Evolutionary conservation across 2,797 vertebrate species (phyloP).

Genomic region (Lindbergichthys nudifrons): DNA sequence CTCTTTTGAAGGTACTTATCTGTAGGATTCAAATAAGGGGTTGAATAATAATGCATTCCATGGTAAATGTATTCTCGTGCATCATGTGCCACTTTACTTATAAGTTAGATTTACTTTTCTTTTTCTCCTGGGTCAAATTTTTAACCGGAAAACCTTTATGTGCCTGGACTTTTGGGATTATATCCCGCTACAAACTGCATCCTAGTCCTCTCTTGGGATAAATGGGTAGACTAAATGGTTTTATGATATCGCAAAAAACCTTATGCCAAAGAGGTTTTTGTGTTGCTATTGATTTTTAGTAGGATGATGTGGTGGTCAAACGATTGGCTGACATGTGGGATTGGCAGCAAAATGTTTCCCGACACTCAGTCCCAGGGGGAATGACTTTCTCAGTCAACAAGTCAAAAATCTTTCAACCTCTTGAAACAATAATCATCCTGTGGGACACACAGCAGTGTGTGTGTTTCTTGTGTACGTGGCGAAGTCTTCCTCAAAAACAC

Average conservation of each 20-base stretch:
- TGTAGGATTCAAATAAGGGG: constrained; percentile 43
- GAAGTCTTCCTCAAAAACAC: constrained; percentile 30
- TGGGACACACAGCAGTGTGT: constrained; percentile 41
- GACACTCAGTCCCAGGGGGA: constrained; percentile 40
- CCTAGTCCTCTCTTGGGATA: constrained; percentile 13
- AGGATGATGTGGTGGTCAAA: constrained; percentile 50
- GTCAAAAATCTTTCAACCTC: constrained; percentile 51
- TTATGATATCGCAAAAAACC: constrained; percentile 38
- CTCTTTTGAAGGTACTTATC: constrained; percentile 33
- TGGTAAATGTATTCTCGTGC: not conserved
- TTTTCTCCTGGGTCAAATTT: constrained; percentile 15
- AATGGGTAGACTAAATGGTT: constrained; percentile 36
- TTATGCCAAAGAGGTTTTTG: constrained; percentile 21
- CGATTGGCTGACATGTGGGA: constrained; percentile 59
- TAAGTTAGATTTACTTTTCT: not conserved
- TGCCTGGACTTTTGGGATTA: constrained; percentile 16
- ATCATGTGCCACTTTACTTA: not conserved
- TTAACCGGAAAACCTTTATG: not conserved
- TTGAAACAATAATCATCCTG: constrained; percentile 62
- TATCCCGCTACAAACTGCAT: constrained; percentile 17
- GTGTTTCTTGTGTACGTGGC: not conserved
- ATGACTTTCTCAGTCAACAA: constrained; percentile 59
- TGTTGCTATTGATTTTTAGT: constrained; percentile 60
- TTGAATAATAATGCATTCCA: constrained; percentile 30
- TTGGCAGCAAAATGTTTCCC: constrained; percentile 63